Percentiles rank a stretch among this genome's conserved stretches.
phyloP scores from a whole-genome alignment of 2,888 invertebrate genomes.

The Pandemis heparana region DNA sequence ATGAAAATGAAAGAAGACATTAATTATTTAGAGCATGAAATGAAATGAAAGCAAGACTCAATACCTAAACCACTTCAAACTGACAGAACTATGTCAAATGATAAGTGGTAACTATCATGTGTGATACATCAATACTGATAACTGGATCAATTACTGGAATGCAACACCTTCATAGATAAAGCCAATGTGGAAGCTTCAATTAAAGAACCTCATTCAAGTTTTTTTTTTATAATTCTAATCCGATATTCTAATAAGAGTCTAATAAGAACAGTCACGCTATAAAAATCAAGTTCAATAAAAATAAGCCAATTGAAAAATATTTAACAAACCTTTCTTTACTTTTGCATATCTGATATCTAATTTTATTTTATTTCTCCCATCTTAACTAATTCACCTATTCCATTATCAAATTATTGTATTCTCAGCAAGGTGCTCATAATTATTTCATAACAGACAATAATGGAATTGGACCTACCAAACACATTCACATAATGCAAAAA shows the following conservation, averaged over 20 bases:
- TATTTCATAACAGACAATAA: not conserved
- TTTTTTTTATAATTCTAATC: not conserved
- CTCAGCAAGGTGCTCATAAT: not conserved
- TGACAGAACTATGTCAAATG: conserved; percentile 36
- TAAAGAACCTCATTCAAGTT: not conserved
- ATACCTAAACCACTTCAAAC: not conserved
- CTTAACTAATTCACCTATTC: not conserved
- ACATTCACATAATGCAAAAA: not conserved
- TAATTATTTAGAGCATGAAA: conserved; percentile 7
- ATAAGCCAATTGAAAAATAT: too few species aligned
- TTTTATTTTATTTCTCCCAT: too few species aligned
- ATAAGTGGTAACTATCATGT: conserved; percentile 13
- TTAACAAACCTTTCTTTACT: too few species aligned
- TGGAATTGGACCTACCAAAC: not conserved
- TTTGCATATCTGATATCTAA: too few species aligned
- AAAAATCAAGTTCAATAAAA: not conserved
- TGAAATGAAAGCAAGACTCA: conserved; percentile 19
- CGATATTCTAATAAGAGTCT: not conserved
- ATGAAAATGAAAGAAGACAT: not conserved
- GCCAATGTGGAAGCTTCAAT: not conserved
- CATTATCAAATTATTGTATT: not conserved
- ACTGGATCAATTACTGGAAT: conserved; percentile 14
- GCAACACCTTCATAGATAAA: not conserved
- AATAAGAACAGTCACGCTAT: not conserved
- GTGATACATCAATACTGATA: conserved; percentile 17